Evolutionary conservation across 2,888 invertebrate species (phyloP).

Genomic region (Hyalella azteca): DNA sequence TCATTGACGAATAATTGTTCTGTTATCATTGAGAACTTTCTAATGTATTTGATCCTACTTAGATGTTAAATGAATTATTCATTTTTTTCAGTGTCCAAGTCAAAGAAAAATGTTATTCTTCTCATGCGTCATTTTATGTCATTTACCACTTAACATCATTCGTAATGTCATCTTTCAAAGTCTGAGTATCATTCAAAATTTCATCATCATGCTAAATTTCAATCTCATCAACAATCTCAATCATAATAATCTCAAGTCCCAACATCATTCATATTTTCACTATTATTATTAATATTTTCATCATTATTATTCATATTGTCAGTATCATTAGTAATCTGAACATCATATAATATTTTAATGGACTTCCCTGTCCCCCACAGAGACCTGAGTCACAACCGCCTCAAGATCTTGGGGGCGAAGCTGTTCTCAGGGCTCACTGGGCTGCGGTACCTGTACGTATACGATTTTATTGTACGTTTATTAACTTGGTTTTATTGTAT

Average conservation of each 20-base stretch:
- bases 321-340: background rate
- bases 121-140: too few relatives aligned
- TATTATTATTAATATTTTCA: background rate
- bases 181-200: too few relatives aligned
- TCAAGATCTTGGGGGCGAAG: conserved; percentile 72
- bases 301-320: background rate
- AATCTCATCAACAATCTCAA: background rate
- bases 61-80: too few relatives aligned
- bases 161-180: too few relatives aligned
- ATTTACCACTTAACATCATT: too few relatives aligned
- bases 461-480: too few relatives aligned
- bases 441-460: conserved; percentile 57
- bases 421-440: conserved; percentile 50
- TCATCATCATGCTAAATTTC: background rate
- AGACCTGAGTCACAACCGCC: conserved; percentile 90
- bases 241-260: background rate
- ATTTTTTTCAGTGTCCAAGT: too few relatives aligned
- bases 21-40: too few relatives aligned
- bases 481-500: too few relatives aligned
- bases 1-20: too few relatives aligned
- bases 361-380: conserved; percentile 69
- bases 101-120: too few relatives aligned
- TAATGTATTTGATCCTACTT: too few relatives aligned
- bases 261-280: background rate
- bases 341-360: background rate